Conservation (phyloP, 2,888 invertebrate species). For the Eretmocerus hayati region DNA sequence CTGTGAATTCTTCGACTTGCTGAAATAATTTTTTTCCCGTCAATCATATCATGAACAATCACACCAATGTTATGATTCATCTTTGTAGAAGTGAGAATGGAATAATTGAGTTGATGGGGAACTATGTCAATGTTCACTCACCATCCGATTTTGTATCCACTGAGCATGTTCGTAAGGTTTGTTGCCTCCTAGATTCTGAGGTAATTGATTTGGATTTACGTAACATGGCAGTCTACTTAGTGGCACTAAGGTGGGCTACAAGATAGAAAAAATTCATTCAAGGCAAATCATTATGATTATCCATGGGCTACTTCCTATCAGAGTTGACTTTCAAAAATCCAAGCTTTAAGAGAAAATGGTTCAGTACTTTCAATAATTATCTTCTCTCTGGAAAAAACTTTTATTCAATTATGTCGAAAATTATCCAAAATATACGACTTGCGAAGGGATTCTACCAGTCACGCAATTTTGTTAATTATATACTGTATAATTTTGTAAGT, state of each 20-base stretch:
- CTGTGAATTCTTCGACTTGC: constrained; percentile 60
- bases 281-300: background rate
- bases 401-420: no score
- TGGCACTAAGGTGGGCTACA: constrained; percentile 65
- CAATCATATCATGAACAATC: background rate
- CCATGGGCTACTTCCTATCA: no score
- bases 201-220: constrained; percentile 64
- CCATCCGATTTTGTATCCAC: constrained; percentile 72
- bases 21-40: background rate
- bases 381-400: no score
- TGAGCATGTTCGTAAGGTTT: constrained; percentile 64
- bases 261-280: background rate
- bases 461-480: no score
- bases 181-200: constrained; percentile 65
- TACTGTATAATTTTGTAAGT: no score
- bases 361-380: no score
- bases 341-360: no score
- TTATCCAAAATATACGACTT: no score
- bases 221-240: constrained; percentile 61
- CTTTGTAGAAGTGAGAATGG: background rate
- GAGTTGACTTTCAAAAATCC: no score
- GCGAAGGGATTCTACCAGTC: no score
- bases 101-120: background rate
- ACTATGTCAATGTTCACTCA: constrained; percentile 43
- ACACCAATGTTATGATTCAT: background rate